Evolutionary conservation across 2,797 vertebrate genomes (phyloP).

Genomic region (Picus viridis): DNA sequence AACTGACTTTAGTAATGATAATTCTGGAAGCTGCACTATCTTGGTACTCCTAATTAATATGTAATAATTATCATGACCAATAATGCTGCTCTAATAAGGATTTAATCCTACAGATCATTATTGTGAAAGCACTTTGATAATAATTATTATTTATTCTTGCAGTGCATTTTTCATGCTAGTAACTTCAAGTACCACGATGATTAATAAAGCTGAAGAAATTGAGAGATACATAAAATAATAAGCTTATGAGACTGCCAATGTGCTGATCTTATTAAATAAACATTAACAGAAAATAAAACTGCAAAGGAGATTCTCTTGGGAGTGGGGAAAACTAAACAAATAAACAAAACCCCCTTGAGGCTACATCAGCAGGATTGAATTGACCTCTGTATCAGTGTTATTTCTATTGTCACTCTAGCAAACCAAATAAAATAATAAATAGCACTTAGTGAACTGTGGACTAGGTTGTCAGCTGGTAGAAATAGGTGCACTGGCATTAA

Average conservation of each 20-base stretch:
- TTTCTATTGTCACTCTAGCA: slow-evolving; percentile 21
- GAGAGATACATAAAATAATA: slow-evolving; percentile 43
- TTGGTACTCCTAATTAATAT: slow-evolving; percentile 47
- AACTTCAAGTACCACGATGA: slow-evolving; percentile 44
- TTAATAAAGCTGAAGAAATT: slow-evolving; percentile 58
- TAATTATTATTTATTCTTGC: slow-evolving; percentile 60
- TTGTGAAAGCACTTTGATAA: slow-evolving; percentile 55
- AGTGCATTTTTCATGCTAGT: slow-evolving; percentile 45
- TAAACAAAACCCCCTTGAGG: background rate
- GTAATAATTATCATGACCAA: slow-evolving; percentile 42
- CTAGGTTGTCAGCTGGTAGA: background rate
- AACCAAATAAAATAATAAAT: slow-evolving; percentile 61
- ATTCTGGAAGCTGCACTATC: slow-evolving; percentile 39
- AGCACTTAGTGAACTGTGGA: background rate
- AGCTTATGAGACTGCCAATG: slow-evolving; percentile 38
- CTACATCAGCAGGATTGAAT: slow-evolving; percentile 22
- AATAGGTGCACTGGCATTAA: background rate
- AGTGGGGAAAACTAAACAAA: background rate
- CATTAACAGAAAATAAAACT: slow-evolving; percentile 34
- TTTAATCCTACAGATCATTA: slow-evolving; percentile 58
- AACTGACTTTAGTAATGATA: slow-evolving; percentile 33
- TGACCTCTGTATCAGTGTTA: slow-evolving; percentile 49
- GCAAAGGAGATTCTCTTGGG: slow-evolving; percentile 40
- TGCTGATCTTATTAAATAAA: slow-evolving; percentile 45
- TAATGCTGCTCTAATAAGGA: slow-evolving; percentile 56